phyloP scores from a whole-genome alignment of 2,113 vertebrate species.

The Nesoenas mayeri region DNA sequence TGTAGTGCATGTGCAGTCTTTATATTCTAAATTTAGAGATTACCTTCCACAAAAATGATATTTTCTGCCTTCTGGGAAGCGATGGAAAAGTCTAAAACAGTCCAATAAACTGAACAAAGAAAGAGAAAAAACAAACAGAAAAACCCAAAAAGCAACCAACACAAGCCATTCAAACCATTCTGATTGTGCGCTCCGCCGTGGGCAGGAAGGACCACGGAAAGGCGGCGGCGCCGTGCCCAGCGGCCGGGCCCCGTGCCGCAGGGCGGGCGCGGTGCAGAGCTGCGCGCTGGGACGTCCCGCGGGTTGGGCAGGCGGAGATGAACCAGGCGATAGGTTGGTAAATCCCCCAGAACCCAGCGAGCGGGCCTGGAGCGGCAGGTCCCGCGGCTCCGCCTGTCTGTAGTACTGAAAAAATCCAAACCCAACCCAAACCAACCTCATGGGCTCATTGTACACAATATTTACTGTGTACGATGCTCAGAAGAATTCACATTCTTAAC shows the following conservation, averaged over 20 bases:
- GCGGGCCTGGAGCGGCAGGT: neutral
- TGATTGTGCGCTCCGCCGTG: neutral
- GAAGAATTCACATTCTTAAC: neutral
- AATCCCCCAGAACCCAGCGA: neutral
- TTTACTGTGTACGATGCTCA: neutral
- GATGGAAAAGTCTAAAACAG: neutral
- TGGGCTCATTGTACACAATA: rapidly evolving
- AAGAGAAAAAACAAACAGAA: neutral
- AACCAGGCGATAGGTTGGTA: neutral
- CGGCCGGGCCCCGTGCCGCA: rapidly evolving
- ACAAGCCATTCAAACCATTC: too few relatives aligned
- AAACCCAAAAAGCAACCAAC: too few relatives aligned
- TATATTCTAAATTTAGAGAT: neutral
- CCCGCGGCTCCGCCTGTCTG: neutral
- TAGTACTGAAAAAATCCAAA: neutral
- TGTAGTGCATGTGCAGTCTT: neutral
- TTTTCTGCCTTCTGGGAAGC: neutral
- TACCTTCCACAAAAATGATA: neutral
- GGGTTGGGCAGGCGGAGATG: neutral
- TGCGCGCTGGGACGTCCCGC: neutral
- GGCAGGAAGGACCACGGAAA: neutral
- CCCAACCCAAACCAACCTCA: neutral
- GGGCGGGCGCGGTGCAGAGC: neutral
- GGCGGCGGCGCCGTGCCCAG: neutral
- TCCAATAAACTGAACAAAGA: neutral